Percentiles rank a stretch among this genome's conserved stretches.
These are phyloP conservation scores for Microcebus jonahi DNA, from an alignment of 2,113 vertebrate species.

Conservation along the genomic window DNA sequence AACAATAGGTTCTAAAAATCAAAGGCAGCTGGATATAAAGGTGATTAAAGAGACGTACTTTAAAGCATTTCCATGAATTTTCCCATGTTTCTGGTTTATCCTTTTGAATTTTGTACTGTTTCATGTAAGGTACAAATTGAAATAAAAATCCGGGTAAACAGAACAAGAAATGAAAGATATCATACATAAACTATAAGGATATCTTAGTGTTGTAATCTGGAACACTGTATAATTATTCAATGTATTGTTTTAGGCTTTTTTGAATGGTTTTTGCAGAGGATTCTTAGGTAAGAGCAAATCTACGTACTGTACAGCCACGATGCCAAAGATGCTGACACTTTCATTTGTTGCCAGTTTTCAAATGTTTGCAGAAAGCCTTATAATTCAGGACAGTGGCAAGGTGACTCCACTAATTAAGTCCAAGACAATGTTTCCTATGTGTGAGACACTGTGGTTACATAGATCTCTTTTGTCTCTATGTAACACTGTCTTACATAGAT, in stretches of 20 bases:
- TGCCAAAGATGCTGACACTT: slow-evolving; percentile 88
- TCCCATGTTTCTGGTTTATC: slow-evolving; percentile 96
- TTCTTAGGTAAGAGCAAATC: slow-evolving; percentile 92
- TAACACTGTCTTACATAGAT: not conserved
- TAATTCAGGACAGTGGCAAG: not conserved
- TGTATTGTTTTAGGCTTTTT: slow-evolving; percentile 94
- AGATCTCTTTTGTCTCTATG: not conserved
- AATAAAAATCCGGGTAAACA: slow-evolving; percentile 96
- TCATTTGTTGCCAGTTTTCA: slow-evolving; percentile 87
- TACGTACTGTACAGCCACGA: slow-evolving; percentile 93
- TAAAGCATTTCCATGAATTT: slow-evolving; percentile 96
- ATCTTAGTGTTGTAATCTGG: slow-evolving; percentile 97
- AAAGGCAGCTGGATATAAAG: slow-evolving; percentile 96
- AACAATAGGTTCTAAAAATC: slow-evolving; percentile 96
- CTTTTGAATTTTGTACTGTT: slow-evolving; percentile 95
- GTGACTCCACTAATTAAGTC: not conserved
- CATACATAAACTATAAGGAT: slow-evolving; percentile 90
- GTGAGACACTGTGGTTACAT: not conserved
- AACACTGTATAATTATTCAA: slow-evolving; percentile 95
- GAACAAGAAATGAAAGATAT: slow-evolving; percentile 93
- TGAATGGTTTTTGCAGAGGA: slow-evolving; percentile 92
- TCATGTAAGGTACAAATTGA: slow-evolving; percentile 96
- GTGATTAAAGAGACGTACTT: slow-evolving; percentile 94
- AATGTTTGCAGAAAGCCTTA: slow-evolving; percentile 29
- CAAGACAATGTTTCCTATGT: not conserved